Percentiles rank a stretch among this genome's conserved stretches.
Conservation (phyloP, 1,140 invertebrate genomes). For the Coenobita brevimanus region DNA sequence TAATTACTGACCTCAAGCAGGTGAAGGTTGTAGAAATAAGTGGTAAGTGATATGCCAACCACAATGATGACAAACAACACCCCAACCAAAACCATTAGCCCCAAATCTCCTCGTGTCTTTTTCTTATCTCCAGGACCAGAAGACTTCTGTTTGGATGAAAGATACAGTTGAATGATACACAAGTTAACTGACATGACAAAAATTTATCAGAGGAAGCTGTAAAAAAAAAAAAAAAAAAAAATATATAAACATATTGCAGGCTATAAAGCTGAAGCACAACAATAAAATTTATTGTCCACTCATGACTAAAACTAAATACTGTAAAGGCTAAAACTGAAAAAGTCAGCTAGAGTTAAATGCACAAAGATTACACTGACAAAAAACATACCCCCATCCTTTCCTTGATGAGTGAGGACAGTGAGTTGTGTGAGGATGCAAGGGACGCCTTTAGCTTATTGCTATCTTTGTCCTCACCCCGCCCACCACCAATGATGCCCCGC, state of each 20-base stretch:
- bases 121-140: neutral
- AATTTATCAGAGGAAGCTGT: no score
- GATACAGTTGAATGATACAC: neutral
- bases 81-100: slow-evolving; percentile 55
- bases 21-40: slow-evolving; percentile 58
- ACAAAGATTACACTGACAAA: no score
- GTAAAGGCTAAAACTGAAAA: no score
- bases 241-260: no score
- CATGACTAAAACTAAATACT: no score
- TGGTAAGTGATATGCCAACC: slow-evolving; percentile 41
- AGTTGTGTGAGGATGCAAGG: slow-evolving; percentile 40
- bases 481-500: neutral
- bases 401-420: slow-evolving; percentile 53
- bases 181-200: no score
- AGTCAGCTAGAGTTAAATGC: no score
- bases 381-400: slow-evolving; percentile 48
- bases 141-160: neutral
- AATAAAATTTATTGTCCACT: no score
- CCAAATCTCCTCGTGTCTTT: slow-evolving; percentile 42
- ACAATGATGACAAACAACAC: slow-evolving; percentile 51
- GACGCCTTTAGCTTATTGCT: slow-evolving; percentile 9
- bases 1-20: slow-evolving; percentile 49
- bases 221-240: no score
- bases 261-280: no score
- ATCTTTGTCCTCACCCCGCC: neutral